Base-by-base conservation (phyloP, 2,113 vertebrate genomes). In the Marmota monax region DNA sequence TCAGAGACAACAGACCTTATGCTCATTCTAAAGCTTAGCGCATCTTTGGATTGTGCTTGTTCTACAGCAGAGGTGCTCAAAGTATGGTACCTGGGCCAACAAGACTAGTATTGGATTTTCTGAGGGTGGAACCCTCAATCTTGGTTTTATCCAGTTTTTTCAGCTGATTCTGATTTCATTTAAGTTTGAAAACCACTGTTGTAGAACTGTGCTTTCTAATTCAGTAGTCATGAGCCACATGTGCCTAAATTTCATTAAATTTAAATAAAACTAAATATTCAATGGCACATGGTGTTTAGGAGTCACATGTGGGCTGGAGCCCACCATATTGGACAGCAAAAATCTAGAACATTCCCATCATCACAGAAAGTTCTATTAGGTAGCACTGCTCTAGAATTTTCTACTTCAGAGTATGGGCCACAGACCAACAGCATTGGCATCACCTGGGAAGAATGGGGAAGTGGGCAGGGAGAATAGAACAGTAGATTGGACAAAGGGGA, bases 191-290 rank as follows among this genome's bases (percentile, higher is more conserved):
- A 34, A 67, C 51, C 14, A 11, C 76, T 51, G 48, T 65, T 89
- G 18, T 42, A 56, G 58, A 87, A 16, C n/a, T 72, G 9, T n/a
- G 32, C 32, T 63, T 87, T 53, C 79, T 53, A 29, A 17, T 14
- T 37, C 1, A 5, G 39, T 39, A 53, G 11, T 32, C 34, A 6
- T 17, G 72, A 76, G 56, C 18, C 13, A 27, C 27, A 37, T 18
- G 11, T 13, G 34, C 70, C 48, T 69, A 88, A 73, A 70, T 91
- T 56, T 85, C 61, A 37, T 80, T 67, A 77, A 58, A 80, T 74
- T 63, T 70, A 95, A 96, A 63, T 45, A 70, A 79, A 84, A 61
- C 65, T 65, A 77, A 93, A 79, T 58, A 51, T 94, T 84, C 32
- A n/a, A 20, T 77, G 84, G 9, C 37, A 74, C 18, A n/a, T 76